Evolutionary conservation across 2,113 vertebrate species (phyloP), one percentile per base, ranked within the genome.

Genomic region (Takifugu bimaculatus): DNA sequence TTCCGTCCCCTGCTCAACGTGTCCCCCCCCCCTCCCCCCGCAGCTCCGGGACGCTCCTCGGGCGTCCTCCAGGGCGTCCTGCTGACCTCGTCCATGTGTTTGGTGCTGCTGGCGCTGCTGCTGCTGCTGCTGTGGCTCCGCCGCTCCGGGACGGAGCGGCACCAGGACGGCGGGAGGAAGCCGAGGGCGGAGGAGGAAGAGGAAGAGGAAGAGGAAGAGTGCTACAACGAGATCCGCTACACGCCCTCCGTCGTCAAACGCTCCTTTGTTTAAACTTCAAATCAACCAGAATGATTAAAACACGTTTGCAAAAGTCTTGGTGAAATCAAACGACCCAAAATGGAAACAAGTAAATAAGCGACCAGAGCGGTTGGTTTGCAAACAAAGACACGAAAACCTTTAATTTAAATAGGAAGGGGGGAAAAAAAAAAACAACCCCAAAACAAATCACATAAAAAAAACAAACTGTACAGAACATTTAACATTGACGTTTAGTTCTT

Each of bases 381-480:
- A 91, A 90, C 81, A 67, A 89, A 85, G 87, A 91, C 88, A 86
- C 85, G 88, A 86, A 91, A 91, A 83, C 75, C 88, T 91, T 92
- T 91, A 91, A 91, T 91, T 92, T 92, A 91, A 92, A 92, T 85
- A 91, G 78, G 57, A 84, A 20, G 20, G 20, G 20, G 20, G 50
- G 27, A 2, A 43, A 32, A 63, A 75, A 1, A 39, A 35, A 63
- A 75, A 60, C 20, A 20, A 20, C 20, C 20, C 20, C 20, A 20
- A 20, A 20, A 63, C 70, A 72, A 80, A 78, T 60, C 53, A 89
- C 65, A 89, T 77, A 86, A 87, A 88, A 78, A 88, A 90, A 90
- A 87, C 87, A 78, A 88, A 90, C 89, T 91, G 89, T 90, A 92
- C 90, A 91, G 74, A 88, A 88, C 87, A 89, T 90, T 85, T 44